Conservation (phyloP, 2,113 vertebrate species). For the Proteles cristata region DNA sequence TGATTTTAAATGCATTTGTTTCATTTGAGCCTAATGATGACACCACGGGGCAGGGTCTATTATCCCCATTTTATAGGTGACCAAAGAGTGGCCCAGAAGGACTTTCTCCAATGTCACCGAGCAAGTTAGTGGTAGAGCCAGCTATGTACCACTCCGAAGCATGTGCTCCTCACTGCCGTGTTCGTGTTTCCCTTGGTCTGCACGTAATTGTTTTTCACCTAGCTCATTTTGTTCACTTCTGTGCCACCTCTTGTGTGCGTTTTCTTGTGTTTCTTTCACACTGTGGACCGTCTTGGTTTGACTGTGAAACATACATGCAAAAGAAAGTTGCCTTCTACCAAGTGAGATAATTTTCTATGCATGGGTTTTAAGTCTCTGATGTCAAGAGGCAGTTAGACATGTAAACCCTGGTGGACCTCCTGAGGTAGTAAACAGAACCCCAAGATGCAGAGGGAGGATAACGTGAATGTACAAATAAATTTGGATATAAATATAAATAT, state of each 20-base stretch:
- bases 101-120: neutral
- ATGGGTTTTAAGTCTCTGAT: constrained; percentile 55
- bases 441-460: constrained; percentile 56
- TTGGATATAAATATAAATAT: neutral
- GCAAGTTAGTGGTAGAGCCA: neutral
- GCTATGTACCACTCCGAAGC: neutral
- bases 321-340: neutral
- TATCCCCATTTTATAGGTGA: neutral
- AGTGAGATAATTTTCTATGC: constrained; percentile 19
- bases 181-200: neutral
- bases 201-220: neutral
- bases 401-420: neutral
- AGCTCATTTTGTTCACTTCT: neutral
- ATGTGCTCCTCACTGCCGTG: neutral
- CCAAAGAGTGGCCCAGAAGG: neutral
- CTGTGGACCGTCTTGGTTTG: neutral
- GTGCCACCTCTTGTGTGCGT: neutral
- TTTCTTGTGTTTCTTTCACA: neutral
- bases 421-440: neutral
- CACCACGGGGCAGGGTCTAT: neutral
- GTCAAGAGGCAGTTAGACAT: constrained; percentile 24
- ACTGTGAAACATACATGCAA: constrained; percentile 63
- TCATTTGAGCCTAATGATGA: neutral
- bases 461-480: neutral
- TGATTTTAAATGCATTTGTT: neutral